A percentile compares a stretch with the other conserved stretches of the same genome.
These are phyloP conservation scores for Agrochola macilenta DNA, from an alignment of 2,888 invertebrate genomes.

Conservation along the genomic window DNA sequence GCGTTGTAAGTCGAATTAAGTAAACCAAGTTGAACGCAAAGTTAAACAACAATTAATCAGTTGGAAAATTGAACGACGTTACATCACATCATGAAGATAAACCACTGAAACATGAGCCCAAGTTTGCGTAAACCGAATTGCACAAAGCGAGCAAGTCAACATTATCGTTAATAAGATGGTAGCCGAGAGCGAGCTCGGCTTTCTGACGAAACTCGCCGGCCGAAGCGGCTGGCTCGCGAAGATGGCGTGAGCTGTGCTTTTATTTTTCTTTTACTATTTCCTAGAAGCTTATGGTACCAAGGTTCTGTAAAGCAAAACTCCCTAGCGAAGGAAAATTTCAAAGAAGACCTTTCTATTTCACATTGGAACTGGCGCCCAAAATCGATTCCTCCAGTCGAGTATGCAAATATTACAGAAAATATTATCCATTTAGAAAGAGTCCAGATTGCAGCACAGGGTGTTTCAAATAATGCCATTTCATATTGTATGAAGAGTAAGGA, in stretches of 20 bases:
- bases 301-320: slow-evolving; percentile 74
- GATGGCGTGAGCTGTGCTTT: slow-evolving; percentile 69
- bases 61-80: slow-evolving; percentile 65
- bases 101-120: slow-evolving; percentile 63
- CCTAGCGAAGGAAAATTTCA: slow-evolving; percentile 68
- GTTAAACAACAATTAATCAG: slow-evolving; percentile 66
- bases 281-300: slow-evolving; percentile 73
- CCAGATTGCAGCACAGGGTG: background rate
- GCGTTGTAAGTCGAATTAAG: slow-evolving; percentile 43
- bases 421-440: slow-evolving; percentile 10
- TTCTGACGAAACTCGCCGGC: slow-evolving; percentile 61
- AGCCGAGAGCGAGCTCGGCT: slow-evolving; percentile 69
- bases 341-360: slow-evolving; percentile 56
- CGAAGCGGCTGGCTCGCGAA: slow-evolving; percentile 49
- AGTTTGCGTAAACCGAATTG: slow-evolving; percentile 68
- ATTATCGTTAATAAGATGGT: slow-evolving; percentile 76
- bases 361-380: slow-evolving; percentile 25
- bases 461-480: background rate
- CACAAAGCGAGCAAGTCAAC: slow-evolving; percentile 74
- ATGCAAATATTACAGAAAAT: slow-evolving; percentile 36
- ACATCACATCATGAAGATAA: slow-evolving; percentile 67
- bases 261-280: slow-evolving; percentile 80
- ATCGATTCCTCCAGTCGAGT: slow-evolving; percentile 28
- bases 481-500: background rate
- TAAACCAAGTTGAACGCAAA: slow-evolving; percentile 55